These are phyloP conservation scores for Bubo blakistoni DNA, from an alignment of 2,113 vertebrate genomes.

Conservation along the genomic window DNA sequence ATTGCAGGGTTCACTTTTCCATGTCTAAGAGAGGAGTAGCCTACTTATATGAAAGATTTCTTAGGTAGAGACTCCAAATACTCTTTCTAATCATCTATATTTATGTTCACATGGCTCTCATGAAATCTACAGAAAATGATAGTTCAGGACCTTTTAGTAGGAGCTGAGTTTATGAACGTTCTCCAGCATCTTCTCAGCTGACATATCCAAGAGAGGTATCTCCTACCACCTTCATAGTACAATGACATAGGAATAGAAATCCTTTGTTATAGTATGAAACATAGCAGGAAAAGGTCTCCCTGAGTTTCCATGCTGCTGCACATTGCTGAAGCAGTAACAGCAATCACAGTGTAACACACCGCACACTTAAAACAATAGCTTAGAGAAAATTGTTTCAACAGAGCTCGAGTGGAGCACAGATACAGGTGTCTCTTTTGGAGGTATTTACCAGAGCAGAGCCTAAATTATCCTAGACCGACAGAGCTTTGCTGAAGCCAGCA, in stretches of 20 bases:
- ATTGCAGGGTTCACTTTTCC: neutral
- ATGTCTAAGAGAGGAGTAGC: neutral
- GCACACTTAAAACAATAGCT: neutral
- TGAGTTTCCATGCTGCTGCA: neutral
- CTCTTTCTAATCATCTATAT: neutral
- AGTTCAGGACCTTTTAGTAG: neutral
- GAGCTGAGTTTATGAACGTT: neutral
- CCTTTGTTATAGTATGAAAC: neutral
- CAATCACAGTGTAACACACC: neutral
- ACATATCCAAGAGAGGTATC: neutral
- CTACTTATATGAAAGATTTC: neutral
- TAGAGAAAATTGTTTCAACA: neutral
- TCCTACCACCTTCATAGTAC: neutral
- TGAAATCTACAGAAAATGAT: neutral
- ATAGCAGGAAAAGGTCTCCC: neutral
- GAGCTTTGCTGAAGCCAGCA: neutral
- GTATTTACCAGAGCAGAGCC: neutral
- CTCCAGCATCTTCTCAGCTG: neutral
- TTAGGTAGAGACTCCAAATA: neutral
- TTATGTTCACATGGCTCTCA: neutral
- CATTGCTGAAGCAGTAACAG: neutral
- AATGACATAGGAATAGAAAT: neutral
- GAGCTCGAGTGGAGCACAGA: neutral
- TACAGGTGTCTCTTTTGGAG: neutral
- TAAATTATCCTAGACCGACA: neutral